Evolutionary conservation across 2,888 invertebrate genomes (phyloP).

Genomic region (Liodrosophila aerea): DNA sequence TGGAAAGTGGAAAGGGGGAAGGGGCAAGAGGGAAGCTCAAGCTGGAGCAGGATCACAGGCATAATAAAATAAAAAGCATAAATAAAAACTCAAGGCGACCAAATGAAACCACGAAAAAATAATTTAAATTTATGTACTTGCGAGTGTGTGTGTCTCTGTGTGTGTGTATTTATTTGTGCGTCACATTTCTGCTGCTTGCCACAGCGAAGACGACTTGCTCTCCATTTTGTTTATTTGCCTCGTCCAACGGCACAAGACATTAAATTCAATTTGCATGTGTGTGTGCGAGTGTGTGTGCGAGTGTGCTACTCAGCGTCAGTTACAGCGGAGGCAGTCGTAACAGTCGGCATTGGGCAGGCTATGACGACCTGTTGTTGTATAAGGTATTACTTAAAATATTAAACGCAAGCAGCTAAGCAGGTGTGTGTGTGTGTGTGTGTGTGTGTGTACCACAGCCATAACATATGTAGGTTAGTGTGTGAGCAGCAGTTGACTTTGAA

Average conservation of each 20-base stretch:
- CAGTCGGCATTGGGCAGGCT: conserved; percentile 12
- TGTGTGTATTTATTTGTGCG: conserved; percentile 61
- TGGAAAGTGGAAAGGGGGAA: conserved; percentile 16
- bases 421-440: conserved; percentile 11
- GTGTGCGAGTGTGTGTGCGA: conserved; percentile 25
- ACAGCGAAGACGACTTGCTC: conserved; percentile 27
- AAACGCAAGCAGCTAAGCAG: conserved; percentile 23
- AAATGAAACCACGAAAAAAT: conserved; percentile 67
- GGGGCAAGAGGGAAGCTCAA: conserved; percentile 28
- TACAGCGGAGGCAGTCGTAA: conserved; percentile 33
- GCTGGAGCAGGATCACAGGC: too few species aligned
- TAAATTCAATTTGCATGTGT: conserved; percentile 71
- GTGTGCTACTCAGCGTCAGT: conserved; percentile 66
- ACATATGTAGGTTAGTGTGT: conserved; percentile 12
- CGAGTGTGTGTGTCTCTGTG: conserved; percentile 59
- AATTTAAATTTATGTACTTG: conserved; percentile 77
- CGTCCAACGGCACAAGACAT: conserved; percentile 56
- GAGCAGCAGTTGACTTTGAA: too few species aligned
- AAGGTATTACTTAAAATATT: conserved; percentile 61
- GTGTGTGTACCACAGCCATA: conserved; percentile 8
- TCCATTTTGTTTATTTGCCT: conserved; percentile 46
- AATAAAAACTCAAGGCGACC: conserved; percentile 49
- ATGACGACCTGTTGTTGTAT: conserved; percentile 70
- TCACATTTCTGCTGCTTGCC: conserved; percentile 31
- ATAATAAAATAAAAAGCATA: conserved; percentile 67